A percentile compares a stretch with the other conserved stretches of the same genome.
These are phyloP conservation scores for Danionella cerebrum DNA, from an alignment of 2,113 vertebrate species.

Conservation along the genomic window DNA sequence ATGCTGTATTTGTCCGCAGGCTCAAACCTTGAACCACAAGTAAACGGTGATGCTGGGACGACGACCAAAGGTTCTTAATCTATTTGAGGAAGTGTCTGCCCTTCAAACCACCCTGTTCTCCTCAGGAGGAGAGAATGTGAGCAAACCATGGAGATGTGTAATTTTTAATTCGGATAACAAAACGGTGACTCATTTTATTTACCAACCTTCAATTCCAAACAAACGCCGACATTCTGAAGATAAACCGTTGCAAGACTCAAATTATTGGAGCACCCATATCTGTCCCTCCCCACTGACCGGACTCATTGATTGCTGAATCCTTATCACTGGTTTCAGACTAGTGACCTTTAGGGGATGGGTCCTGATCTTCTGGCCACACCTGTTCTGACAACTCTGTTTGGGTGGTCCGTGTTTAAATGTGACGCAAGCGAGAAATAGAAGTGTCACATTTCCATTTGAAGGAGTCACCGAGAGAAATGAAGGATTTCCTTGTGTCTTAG, in stretches of 20 bases:
- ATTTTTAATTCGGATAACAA: too few relatives aligned
- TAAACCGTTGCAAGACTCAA: too few relatives aligned
- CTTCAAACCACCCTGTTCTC: neutral
- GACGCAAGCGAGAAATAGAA: constrained; percentile 32
- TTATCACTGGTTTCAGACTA: neutral
- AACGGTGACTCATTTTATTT: too few relatives aligned
- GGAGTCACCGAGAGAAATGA: too few relatives aligned
- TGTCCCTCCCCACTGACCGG: neutral
- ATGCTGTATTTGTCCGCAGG: neutral
- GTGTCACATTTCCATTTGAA: constrained; percentile 9
- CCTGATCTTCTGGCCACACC: neutral
- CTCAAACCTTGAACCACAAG: neutral
- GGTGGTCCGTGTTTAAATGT: neutral
- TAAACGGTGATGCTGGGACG: neutral
- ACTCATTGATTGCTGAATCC: neutral
- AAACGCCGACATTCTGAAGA: too few relatives aligned
- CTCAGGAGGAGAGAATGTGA: too few relatives aligned
- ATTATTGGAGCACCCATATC: neutral
- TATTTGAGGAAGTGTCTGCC: neutral
- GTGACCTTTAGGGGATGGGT: neutral
- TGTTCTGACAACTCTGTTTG: neutral
- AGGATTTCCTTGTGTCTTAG: too few relatives aligned
- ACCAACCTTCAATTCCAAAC: too few relatives aligned
- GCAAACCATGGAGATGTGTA: too few relatives aligned
- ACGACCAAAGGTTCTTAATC: neutral